Percentiles rank a stretch among this genome's conserved stretches.
These are phyloP conservation scores for Etheostoma spectabile DNA, from an alignment of 2,113 vertebrate species.

Conservation along the genomic window DNA sequence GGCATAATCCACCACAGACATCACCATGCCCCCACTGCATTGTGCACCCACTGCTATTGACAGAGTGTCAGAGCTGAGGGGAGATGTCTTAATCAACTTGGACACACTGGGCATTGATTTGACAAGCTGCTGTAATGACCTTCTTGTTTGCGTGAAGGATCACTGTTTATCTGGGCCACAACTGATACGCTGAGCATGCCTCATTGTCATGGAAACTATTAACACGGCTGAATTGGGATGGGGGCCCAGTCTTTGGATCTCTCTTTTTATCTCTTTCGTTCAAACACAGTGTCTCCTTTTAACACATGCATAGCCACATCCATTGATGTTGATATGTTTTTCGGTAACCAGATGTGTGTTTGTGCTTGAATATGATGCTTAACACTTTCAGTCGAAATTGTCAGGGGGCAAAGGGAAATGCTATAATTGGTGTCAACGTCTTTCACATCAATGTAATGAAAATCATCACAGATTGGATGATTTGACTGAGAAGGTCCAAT, in stretches of 20 bases:
- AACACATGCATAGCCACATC: neutral
- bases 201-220: conserved; percentile 97
- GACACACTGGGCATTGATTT: conserved; percentile 99
- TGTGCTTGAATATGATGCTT: conserved; percentile 27
- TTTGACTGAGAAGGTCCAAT: conserved; percentile 67
- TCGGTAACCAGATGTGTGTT: conserved; percentile 6
- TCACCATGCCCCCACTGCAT: conserved; percentile 71
- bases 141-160: conserved; percentile 99
- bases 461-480: conserved; percentile 65
- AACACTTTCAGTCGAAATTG: conserved; percentile 25
- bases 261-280: conserved; percentile 26
- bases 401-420: conserved; percentile 60
- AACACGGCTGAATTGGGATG: conserved; percentile 78
- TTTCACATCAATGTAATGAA: conserved; percentile 72
- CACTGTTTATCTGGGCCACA: conserved; percentile 94
- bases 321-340: conserved; percentile 40
- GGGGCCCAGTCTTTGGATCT: conserved; percentile 45
- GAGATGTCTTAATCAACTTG: conserved; percentile 98
- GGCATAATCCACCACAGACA: conserved; percentile 63
- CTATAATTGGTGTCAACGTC: conserved; percentile 72
- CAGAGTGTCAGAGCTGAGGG: conserved; percentile 94
- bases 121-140: conserved; percentile 99
- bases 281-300: conserved; percentile 19
- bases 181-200: conserved; percentile 85
- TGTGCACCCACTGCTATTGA: conserved; percentile 88